These are phyloP conservation scores for Chrysochloris asiatica DNA, from an alignment of 2,113 vertebrate species.

Conservation along the genomic window DNA sequence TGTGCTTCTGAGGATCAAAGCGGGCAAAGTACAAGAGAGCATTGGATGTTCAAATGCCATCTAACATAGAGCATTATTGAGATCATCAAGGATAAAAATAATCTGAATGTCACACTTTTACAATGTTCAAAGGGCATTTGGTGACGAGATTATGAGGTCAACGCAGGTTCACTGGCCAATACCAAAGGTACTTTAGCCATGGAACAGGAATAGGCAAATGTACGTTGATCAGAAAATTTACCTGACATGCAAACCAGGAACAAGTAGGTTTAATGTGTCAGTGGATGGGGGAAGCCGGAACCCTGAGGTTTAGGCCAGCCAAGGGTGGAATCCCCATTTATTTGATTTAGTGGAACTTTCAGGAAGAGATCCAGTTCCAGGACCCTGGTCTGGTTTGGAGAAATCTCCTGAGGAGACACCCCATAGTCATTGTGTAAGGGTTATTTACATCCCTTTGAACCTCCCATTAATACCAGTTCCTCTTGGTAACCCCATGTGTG, in stretches of 20 bases:
- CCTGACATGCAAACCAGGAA: slow-evolving; percentile 18
- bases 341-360: background rate
- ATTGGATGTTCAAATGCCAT: background rate
- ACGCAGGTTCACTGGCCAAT: background rate
- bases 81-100: background rate
- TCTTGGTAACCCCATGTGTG: background rate
- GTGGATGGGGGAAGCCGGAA: background rate
- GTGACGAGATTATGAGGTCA: background rate
- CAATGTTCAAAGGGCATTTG: background rate
- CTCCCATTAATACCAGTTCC: background rate
- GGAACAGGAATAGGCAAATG: slow-evolving; percentile 30
- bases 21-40: background rate
- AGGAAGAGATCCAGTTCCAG: background rate
- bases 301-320: background rate
- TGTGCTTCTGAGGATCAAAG: background rate
- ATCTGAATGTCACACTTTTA: background rate
- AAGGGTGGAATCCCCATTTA: background rate
- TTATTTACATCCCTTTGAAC: background rate
- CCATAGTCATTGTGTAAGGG: background rate
- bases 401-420: background rate
- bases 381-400: background rate
- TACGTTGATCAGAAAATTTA: background rate
- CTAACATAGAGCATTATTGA: background rate
- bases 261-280: background rate
- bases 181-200: background rate